phyloP scores from a whole-genome alignment of 2,113 vertebrate genomes.

The Telmatochromis brichardi region DNA sequence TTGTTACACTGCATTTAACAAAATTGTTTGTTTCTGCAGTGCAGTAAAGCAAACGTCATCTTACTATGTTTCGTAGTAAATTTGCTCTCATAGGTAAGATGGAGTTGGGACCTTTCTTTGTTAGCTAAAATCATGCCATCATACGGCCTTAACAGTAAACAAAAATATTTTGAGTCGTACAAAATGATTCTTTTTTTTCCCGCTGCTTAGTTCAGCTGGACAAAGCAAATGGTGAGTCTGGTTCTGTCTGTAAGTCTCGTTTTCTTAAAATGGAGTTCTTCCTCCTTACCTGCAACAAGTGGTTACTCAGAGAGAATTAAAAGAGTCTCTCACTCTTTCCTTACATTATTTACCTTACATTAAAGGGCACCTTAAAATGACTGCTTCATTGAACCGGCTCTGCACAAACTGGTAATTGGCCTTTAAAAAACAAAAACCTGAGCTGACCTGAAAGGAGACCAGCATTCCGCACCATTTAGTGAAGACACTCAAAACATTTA shows the following conservation, averaged over 20 bases:
- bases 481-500: background rate
- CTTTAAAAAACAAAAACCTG: background rate
- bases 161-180: accelerated
- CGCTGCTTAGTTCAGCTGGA: background rate
- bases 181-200: background rate
- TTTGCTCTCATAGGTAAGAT: background rate
- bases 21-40: background rate
- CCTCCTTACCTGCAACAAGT: too few relatives aligned
- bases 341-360: background rate
- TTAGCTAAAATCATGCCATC: background rate
- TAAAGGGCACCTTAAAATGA: background rate
- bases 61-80: background rate
- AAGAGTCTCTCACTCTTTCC: background rate
- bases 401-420: accelerated
- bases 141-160: accelerated
- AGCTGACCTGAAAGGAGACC: background rate
- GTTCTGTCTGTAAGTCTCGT: too few relatives aligned
- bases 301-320: background rate
- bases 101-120: background rate
- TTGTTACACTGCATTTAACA: background rate
- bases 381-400: accelerated
- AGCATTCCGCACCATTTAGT: accelerated
- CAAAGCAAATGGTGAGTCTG: background rate
- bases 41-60: accelerated
- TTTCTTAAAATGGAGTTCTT: too few relatives aligned